Conservation (phyloP, 2,797 vertebrate species). For the Crypturellus tataupa region DNA sequence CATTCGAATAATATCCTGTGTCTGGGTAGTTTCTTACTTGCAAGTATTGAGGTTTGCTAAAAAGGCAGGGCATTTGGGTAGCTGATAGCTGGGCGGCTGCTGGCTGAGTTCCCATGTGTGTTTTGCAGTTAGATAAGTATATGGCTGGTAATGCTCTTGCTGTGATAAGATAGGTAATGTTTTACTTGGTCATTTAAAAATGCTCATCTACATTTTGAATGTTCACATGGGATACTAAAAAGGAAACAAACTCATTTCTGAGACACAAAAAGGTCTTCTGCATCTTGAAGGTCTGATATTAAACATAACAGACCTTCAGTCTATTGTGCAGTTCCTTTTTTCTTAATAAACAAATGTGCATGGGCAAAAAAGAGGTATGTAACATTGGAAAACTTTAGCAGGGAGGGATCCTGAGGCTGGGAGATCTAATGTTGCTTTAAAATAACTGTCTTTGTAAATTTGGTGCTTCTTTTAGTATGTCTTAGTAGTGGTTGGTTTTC, state of each 20-base stretch:
- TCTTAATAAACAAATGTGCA: neutral
- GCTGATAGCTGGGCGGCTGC: neutral
- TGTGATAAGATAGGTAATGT: slow-evolving; percentile 22
- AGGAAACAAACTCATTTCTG: neutral
- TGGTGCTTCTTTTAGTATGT: neutral
- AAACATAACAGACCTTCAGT: neutral
- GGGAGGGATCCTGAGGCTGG: neutral
- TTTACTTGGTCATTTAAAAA: neutral
- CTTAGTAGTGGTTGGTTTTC: neutral
- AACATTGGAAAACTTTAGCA: neutral
- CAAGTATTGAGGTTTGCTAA: neutral
- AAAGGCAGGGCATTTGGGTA: neutral
- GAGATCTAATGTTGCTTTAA: neutral
- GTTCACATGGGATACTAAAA: neutral
- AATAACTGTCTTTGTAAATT: neutral
- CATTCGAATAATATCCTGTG: neutral
- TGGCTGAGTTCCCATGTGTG: neutral
- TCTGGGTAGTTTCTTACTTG: neutral
- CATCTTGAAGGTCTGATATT: neutral
- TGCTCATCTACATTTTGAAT: neutral
- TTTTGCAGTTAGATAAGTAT: slow-evolving; percentile 45
- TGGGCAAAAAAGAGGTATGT: slow-evolving; percentile 7
- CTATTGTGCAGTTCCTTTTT: neutral
- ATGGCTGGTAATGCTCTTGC: neutral
- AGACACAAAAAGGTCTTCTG: neutral